Evolutionary conservation across 1,140 invertebrate genomes (phyloP).

Genomic region (Chelonus insularis): DNA sequence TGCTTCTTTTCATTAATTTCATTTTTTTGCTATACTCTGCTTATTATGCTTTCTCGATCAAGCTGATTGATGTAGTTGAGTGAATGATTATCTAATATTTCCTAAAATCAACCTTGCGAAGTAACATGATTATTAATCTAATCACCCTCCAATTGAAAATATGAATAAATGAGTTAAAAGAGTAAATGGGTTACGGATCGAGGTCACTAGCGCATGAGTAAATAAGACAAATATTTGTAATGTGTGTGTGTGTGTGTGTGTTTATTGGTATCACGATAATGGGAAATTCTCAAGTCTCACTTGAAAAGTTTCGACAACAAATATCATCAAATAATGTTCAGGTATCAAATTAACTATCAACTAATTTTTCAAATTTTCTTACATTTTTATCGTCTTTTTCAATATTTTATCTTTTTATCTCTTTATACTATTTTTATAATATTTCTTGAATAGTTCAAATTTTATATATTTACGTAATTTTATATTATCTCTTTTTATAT

Average conservation of each 20-base stretch:
- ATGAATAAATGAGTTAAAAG: slow-evolving; percentile 35
- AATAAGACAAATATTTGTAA: slow-evolving; percentile 30
- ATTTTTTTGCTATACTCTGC: too few species aligned
- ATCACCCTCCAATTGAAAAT: background rate
- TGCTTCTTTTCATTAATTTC: too few species aligned
- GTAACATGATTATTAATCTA: too few species aligned
- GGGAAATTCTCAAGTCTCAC: slow-evolving; percentile 10
- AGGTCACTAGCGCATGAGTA: slow-evolving; percentile 50
- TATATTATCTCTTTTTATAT: too few species aligned
- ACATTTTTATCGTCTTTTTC: slow-evolving; percentile 18
- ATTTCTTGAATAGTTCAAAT: too few species aligned
- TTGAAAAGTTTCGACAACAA: slow-evolving; percentile 22
- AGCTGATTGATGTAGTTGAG: too few species aligned
- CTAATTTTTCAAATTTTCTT: slow-evolving; percentile 9
- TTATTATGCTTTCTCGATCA: too few species aligned
- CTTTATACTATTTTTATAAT: background rate
- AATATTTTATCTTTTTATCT: slow-evolving; percentile 19
- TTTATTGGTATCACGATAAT: background rate
- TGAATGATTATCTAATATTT: too few species aligned
- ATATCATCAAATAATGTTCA: slow-evolving; percentile 4
- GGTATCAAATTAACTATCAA: slow-evolving; percentile 12
- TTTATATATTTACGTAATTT: too few species aligned
- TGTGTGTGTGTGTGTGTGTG: slow-evolving; percentile 22
- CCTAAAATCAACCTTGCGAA: too few species aligned
- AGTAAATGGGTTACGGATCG: slow-evolving; percentile 34